A percentile compares a stretch with the other conserved stretches of the same genome.
Conservation (phyloP, 2,113 vertebrate genomes). For the Dermatemys mawii region DNA sequence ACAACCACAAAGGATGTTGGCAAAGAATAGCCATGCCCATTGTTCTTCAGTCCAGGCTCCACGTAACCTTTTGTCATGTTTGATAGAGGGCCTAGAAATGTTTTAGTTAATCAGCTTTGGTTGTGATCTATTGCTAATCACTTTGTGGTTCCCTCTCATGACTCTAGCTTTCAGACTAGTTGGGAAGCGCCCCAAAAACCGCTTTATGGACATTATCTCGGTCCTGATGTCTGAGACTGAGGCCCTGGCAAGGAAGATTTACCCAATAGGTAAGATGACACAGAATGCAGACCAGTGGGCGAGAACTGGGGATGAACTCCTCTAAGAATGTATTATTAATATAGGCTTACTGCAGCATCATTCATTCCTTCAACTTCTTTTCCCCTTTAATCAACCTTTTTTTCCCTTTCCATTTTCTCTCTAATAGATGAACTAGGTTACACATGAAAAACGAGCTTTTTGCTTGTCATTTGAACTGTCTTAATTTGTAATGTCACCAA, state of each 20-base stretch:
- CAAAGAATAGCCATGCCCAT: not conserved
- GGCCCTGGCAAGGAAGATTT: constrained; percentile 64
- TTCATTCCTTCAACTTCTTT: not conserved
- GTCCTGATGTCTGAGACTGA: constrained; percentile 80
- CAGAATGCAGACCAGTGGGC: not conserved
- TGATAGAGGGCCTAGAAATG: not conserved
- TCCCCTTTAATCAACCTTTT: not conserved
- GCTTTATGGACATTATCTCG: constrained; percentile 77
- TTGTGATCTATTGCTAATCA: not conserved
- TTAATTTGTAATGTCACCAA: not conserved
- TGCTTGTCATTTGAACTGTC: not conserved
- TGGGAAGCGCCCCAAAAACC: constrained; percentile 44
- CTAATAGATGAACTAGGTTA: not conserved
- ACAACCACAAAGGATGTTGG: not conserved
- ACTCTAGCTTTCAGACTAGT: constrained; percentile 75
- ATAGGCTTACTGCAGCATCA: not conserved
- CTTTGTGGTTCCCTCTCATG: constrained; percentile 12
- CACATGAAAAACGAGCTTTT: not conserved
- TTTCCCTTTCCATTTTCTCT: not conserved
- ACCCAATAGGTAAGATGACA: constrained; percentile 70
- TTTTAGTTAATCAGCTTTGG: not conserved
- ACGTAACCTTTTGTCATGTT: not conserved
- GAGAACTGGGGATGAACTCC: not conserved
- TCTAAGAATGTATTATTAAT: too few relatives aligned
- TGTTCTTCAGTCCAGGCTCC: not conserved